These are phyloP conservation scores for Poeciliopsis retropinna DNA, from an alignment of 2,113 vertebrate genomes.

Conservation along the genomic window DNA sequence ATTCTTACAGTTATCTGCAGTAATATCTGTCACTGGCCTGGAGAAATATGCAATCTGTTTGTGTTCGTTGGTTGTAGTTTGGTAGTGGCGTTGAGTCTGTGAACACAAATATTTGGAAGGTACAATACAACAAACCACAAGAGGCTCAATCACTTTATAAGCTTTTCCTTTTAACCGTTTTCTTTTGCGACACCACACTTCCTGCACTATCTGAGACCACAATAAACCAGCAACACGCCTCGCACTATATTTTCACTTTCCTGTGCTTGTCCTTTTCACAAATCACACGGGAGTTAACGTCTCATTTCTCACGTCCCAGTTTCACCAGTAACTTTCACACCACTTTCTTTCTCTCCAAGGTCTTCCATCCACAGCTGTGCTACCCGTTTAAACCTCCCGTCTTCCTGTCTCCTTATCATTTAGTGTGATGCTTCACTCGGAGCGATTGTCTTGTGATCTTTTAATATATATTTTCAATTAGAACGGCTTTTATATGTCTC, in stretches of 20 bases:
- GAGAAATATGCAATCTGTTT: slow-evolving; percentile 43
- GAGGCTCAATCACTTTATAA: slow-evolving; percentile 68
- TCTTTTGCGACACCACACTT: slow-evolving; percentile 70
- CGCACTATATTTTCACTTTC: slow-evolving; percentile 64
- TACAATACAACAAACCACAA: slow-evolving; percentile 76
- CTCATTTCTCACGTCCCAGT: slow-evolving; percentile 47
- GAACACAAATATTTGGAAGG: slow-evolving; percentile 72
- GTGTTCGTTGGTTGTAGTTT: slow-evolving; percentile 51
- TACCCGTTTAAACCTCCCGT: slow-evolving; percentile 68
- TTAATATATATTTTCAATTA: slow-evolving; percentile 81
- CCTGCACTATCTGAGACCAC: slow-evolving; percentile 66
- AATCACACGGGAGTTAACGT: slow-evolving; percentile 55
- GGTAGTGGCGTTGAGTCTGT: slow-evolving; percentile 60
- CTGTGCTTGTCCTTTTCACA: slow-evolving; percentile 70
- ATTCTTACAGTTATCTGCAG: slow-evolving; percentile 38
- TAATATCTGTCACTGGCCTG: slow-evolving; percentile 19
- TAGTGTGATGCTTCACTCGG: slow-evolving; percentile 68
- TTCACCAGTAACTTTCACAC: slow-evolving; percentile 50
- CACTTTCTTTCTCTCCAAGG: slow-evolving; percentile 36
- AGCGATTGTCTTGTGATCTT: slow-evolving; percentile 85
- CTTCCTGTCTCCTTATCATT: slow-evolving; percentile 41
- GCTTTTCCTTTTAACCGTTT: slow-evolving; percentile 59
- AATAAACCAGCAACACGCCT: slow-evolving; percentile 70
- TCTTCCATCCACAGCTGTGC: slow-evolving; percentile 55
- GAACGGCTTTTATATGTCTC: slow-evolving; percentile 81